Evolutionary conservation across 1,140 invertebrate genomes (phyloP).

Genomic region (Cherax quadricarinatus): DNA sequence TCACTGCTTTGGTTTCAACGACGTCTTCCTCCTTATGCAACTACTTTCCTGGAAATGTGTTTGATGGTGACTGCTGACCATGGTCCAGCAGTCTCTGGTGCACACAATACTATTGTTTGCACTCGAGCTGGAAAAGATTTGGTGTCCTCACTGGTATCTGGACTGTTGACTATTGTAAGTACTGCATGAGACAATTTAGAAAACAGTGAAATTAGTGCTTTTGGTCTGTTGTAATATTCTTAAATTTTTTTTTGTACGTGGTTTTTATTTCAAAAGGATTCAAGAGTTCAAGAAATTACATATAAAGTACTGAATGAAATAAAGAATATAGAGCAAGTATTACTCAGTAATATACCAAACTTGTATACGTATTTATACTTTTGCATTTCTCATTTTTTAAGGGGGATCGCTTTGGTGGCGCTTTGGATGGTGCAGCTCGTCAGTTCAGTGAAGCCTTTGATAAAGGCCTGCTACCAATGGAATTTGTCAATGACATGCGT

Average conservation of each 20-base stretch:
- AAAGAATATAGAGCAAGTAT: no score
- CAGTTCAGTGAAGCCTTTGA: constrained; percentile 98
- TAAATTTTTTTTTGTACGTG: no score
- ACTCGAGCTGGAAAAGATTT: constrained; percentile 99
- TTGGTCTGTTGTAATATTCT: background rate
- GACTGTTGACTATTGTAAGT: constrained; percentile 97
- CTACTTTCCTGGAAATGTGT: constrained; percentile 99
- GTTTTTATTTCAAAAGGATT: no score
- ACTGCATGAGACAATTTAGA: background rate
- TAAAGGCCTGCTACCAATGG: constrained; percentile 94
- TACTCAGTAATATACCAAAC: no score
- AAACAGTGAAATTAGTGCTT: background rate
- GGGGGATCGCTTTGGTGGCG: constrained; percentile 99
- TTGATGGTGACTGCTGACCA: constrained; percentile 99
- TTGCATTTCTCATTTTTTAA: constrained; percentile 75
- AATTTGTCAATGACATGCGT: constrained; percentile 98
- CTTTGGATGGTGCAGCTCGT: constrained; percentile 95
- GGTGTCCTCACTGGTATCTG: constrained; percentile 96
- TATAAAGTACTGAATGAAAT: no score
- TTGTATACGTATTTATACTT: no score
- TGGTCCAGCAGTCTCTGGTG: constrained; percentile 98
- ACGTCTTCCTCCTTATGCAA: constrained; percentile 93
- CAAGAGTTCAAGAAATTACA: no score
- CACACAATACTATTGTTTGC: constrained; percentile 99
- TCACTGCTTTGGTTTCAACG: constrained; percentile 99